These are phyloP conservation scores for Heliconius ismenius DNA, from an alignment of 2,888 invertebrate genomes.

Conservation along the genomic window DNA sequence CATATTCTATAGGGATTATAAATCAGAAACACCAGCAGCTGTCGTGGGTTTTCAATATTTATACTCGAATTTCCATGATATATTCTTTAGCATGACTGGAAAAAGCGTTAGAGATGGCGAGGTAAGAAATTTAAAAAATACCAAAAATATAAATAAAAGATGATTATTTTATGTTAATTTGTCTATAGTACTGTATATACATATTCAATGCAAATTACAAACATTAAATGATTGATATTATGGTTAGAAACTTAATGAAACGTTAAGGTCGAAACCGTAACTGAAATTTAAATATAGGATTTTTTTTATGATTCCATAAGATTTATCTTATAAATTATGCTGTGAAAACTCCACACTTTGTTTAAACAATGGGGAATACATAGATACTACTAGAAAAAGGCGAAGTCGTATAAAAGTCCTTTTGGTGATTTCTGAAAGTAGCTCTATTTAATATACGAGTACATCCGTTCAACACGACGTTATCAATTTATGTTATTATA, in stretches of 20 bases:
- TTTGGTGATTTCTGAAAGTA: not conserved
- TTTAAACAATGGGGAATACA: not conserved
- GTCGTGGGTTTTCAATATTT: slow-evolving; percentile 94
- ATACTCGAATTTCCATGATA: slow-evolving; percentile 85
- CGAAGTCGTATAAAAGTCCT: not conserved
- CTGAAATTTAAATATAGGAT: no score
- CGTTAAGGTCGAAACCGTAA: no score
- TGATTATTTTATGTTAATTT: not conserved
- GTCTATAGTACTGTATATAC: no score
- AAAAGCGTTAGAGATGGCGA: slow-evolving; percentile 56
- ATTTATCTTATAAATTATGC: no score
- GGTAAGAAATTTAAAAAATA: slow-evolving; percentile 49
- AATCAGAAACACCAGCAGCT: slow-evolving; percentile 90
- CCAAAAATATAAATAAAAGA: not conserved
- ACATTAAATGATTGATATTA: no score
- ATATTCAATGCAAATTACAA: no score
- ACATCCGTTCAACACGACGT: not conserved
- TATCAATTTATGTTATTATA: not conserved
- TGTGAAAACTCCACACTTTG: no score
- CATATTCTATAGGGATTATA: slow-evolving; percentile 89
- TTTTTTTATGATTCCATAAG: no score
- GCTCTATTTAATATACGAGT: not conserved
- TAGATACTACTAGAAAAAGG: not conserved
- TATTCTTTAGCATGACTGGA: slow-evolving; percentile 85
- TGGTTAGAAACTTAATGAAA: no score